Base-by-base conservation (phyloP, 1,140 invertebrate species). In the Pollicipes pollicipes region DNA sequence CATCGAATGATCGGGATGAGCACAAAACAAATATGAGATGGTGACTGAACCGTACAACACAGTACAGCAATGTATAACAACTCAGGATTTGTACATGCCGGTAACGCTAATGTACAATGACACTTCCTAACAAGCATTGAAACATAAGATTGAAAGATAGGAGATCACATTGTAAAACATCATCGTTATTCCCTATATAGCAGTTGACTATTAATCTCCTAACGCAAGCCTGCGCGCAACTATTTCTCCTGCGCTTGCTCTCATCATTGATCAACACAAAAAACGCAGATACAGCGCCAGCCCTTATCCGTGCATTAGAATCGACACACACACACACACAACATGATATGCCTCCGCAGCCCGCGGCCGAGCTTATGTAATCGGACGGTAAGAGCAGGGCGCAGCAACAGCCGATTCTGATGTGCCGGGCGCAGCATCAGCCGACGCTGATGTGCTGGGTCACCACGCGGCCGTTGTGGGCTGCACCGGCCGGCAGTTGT, bases 401-500 rank as follows among this genome's bases (percentile, higher is more conserved):
- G 4, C 32, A 35, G 32, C 32, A 35, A 16, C 32, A 35, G 4
- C 32, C 16, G 4, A 4, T 35, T 4, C 32, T 16, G 32, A 35
- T 35, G 4, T 35, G 32, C 32, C 32, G 45, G 45, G 21, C 45
- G 13, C 13, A 21, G 13, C 24, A 58, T 21, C 13, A 10, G 45
- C 45, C 45, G 45, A 58, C 24, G 45, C 45, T 58, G 45, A 58
- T 58, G 45, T 58, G 45, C 45, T 58, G 45, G 10, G 45, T 58
- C 13, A 58, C 24, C 13, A 58, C 45, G 21, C 79, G 71, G 4
- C 73, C 72, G 31, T 76, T 74, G 78, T 68, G 2, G 75, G 73
- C 72, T 79, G 79, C 13, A 75, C 68, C 1, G 78, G 78, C 26
- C 80, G 72, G 74, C 75, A 78, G 70, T 80, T 81, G 70, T 80